Percentiles rank a stretch among this genome's conserved stretches.
These are phyloP conservation scores for Rutilus rutilus DNA, from an alignment of 2,113 vertebrate genomes.

Conservation along the genomic window DNA sequence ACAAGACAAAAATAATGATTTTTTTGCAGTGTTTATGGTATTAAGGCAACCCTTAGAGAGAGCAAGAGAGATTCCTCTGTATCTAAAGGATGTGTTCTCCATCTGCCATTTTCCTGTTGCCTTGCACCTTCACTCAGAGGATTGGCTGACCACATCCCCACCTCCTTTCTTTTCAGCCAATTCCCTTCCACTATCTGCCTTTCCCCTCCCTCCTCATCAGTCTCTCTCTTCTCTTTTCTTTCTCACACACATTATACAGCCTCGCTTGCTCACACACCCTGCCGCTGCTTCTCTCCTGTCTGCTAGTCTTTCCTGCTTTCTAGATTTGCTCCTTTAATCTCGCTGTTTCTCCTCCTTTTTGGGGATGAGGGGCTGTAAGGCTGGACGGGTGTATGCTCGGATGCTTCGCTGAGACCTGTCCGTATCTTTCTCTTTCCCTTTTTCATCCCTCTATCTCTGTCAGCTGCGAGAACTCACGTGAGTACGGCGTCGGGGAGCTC, in stretches of 20 bases:
- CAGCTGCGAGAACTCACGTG: conserved; percentile 49
- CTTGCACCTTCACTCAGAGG: conserved; percentile 25
- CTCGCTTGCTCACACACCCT: conserved; percentile 45
- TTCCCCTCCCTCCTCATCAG: conserved; percentile 27
- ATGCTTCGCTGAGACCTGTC: conserved; percentile 40
- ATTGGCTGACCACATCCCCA: conserved; percentile 38
- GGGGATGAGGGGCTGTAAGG: conserved; percentile 53
- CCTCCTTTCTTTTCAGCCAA: conserved; percentile 38
- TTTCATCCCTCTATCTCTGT: conserved; percentile 30
- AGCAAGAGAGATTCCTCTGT: not conserved
- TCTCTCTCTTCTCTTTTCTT: conserved; percentile 12
- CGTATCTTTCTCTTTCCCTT: not conserved
- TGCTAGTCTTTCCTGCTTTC: conserved; percentile 5
- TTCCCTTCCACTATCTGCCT: conserved; percentile 25
- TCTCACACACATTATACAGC: conserved; percentile 12
- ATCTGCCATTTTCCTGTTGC: conserved; percentile 24
- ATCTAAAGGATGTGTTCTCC: conserved; percentile 39
- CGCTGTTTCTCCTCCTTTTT: not conserved
- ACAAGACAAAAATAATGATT: not conserved
- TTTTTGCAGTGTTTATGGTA: not conserved
- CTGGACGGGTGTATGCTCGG: conserved; percentile 32
- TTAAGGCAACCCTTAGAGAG: not conserved
- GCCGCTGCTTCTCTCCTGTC: conserved; percentile 12
- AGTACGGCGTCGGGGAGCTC: conserved; percentile 49
- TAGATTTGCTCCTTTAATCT: conserved; percentile 22